These are phyloP conservation scores for Scotopteryx bipunctaria DNA, from an alignment of 2,888 invertebrate genomes.

Conservation along the genomic window DNA sequence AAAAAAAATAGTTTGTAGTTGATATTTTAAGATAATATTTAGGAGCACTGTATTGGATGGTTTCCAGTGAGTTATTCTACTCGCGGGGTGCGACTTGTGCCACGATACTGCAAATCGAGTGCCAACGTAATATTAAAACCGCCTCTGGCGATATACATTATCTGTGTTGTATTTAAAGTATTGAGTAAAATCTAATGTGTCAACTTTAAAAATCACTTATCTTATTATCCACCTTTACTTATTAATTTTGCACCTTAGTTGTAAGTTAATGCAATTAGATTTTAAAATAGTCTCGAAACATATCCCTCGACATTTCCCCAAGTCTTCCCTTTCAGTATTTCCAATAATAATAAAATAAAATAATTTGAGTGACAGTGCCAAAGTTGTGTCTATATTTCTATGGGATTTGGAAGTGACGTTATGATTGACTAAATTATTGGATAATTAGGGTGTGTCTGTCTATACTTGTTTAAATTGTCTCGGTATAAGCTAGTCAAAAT, in stretches of 20 bases:
- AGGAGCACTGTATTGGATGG: slow-evolving; percentile 71
- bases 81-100: slow-evolving; percentile 58
- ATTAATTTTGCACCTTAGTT: slow-evolving; percentile 77
- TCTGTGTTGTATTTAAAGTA: slow-evolving; percentile 32
- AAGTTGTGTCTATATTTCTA: slow-evolving; percentile 63
- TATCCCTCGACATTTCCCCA: slow-evolving; percentile 71
- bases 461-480: slow-evolving; percentile 48
- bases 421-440: slow-evolving; percentile 52
- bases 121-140: slow-evolving; percentile 59
- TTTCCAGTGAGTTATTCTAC: slow-evolving; percentile 60
- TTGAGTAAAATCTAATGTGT: slow-evolving; percentile 34
- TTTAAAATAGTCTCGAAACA: slow-evolving; percentile 63
- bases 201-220: slow-evolving; percentile 45
- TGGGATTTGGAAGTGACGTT: slow-evolving; percentile 53
- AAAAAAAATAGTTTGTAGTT: slow-evolving; percentile 69
- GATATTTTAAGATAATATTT: slow-evolving; percentile 67
- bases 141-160: slow-evolving; percentile 21
- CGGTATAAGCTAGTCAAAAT: slow-evolving; percentile 74
- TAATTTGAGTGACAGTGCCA: slow-evolving; percentile 73
- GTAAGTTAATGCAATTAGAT: slow-evolving; percentile 66
- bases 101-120: slow-evolving; percentile 62
- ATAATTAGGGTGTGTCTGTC: slow-evolving; percentile 39
- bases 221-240: slow-evolving; percentile 62
- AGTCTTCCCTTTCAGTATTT: slow-evolving; percentile 79
- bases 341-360: slow-evolving; percentile 58